Evolutionary conservation across 2,797 vertebrate genomes (phyloP), one percentile per base, ranked within the genome.

Genomic region (Gymnothorax reevesii): DNA sequence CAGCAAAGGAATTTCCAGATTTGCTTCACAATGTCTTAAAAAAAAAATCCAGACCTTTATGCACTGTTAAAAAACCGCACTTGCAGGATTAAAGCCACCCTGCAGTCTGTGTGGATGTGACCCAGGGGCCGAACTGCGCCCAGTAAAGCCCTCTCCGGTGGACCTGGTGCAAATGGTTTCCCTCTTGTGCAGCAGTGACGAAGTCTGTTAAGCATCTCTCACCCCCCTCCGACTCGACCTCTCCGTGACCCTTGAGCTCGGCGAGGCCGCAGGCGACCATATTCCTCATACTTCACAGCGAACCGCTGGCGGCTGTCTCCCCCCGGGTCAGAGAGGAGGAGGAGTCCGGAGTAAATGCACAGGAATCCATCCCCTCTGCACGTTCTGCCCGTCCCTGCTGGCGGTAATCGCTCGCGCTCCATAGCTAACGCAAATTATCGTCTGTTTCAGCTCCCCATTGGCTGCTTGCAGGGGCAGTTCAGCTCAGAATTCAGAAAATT

Each of bases 181-280:
- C 79, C 71, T 87, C 59, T 42, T 2, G 2, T 42, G 33, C 66
- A n/a, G 79, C 83, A 84, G 79, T 91, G 90, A 88, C 87, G 83
- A 60, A 85, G 79, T 87, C 64, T 60, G 59, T 59, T 49, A 84
- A 83, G 83, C 88, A 88, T 87, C 79, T 83, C 54, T 62, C 15
- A 64, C 84, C 49, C 33, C 86, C 64, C 82, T 73, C 49, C 88
- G 25, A 86, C 84, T 88, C 89, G 87, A 90, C 85, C 85, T 82
- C 25, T 73, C 71, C 83, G 57, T 85, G 60, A 57, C 49, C 64
- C 84, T 75, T 82, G 42, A 86, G 88, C 88, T 87, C 89, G 87
- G 82, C 80, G 87, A 84, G 89, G 89, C 84, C 73, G 89, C 87
- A 85, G 87, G 87, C 88, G 62, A 83, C 27, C 87, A 79, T 89